phyloP scores from a whole-genome alignment of 2,113 vertebrate genomes.

The Bubalus kerabau region DNA sequence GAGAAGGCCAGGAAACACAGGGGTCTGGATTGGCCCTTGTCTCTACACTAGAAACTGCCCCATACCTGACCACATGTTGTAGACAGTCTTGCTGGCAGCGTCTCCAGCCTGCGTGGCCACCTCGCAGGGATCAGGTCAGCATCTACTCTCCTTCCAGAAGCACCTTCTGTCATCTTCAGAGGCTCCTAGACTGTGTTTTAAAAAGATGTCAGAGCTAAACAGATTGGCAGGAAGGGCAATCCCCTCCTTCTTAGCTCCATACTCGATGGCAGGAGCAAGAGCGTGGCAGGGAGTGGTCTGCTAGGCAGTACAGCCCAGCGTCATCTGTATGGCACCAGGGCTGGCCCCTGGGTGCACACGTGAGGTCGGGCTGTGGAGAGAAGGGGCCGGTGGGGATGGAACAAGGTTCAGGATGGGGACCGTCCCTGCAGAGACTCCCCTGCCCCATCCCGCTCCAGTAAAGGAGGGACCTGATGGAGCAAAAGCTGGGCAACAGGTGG shows the following conservation, averaged over 20 bases:
- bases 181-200: background rate
- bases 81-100: accelerated
- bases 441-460: background rate
- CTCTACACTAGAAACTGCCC: background rate
- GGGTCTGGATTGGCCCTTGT: background rate
- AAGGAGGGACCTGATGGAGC: background rate
- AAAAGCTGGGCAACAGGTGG: background rate
- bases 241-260: background rate
- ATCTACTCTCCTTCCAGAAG: background rate
- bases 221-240: slow-evolving; percentile 30
- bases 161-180: no score
- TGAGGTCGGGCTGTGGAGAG: background rate
- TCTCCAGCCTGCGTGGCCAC: background rate
- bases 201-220: slow-evolving; percentile 55
- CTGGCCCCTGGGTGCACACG: background rate
- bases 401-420: background rate
- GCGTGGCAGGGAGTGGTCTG: background rate
- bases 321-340: background rate
- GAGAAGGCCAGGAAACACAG: background rate
- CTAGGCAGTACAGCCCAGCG: accelerated
- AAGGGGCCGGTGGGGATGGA: background rate
- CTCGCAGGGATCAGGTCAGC: background rate
- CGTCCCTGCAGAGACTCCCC: background rate
- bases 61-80: accelerated
- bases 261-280: background rate